Evolutionary conservation across 2,888 invertebrate genomes (phyloP).

Genomic region (Sarcophaga caerulescens): DNA sequence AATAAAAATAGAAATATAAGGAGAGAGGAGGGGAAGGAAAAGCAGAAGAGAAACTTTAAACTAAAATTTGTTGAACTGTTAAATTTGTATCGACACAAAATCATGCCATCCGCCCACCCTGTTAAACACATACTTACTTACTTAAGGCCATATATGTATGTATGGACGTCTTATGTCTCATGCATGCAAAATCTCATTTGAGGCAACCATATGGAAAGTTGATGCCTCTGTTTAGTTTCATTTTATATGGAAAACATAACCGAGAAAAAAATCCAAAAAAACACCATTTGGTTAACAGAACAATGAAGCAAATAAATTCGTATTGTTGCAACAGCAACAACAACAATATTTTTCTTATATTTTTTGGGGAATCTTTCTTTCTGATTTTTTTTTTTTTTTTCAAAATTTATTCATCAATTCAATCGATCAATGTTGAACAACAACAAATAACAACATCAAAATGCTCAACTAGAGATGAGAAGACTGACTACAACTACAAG

Average conservation of each 20-base stretch:
- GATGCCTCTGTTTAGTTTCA: background rate
- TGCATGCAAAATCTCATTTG: background rate
- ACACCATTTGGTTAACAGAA: constrained; percentile 2
- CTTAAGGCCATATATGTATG: no score
- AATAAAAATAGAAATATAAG: no score
- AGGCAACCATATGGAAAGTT: constrained; percentile 9
- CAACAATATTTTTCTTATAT: constrained; percentile 37
- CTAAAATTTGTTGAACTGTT: constrained; percentile 30
- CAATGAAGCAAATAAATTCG: constrained; percentile 48
- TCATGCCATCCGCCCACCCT: background rate
- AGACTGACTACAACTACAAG: background rate
- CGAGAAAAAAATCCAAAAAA: background rate
- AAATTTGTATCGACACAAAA: background rate
- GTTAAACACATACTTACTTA: background rate
- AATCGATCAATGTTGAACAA: constrained; percentile 66
- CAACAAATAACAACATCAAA: constrained; percentile 57
- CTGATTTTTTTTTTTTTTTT: constrained; percentile 47
- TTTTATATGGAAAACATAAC: background rate
- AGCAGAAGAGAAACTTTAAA: constrained; percentile 10
- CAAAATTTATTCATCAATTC: constrained; percentile 67
- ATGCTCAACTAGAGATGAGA: background rate
- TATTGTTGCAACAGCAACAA: constrained; percentile 28
- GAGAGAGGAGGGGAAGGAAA: no score
- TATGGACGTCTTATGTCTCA: no score
- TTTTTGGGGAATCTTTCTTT: background rate